Base-by-base conservation (phyloP, 2,113 vertebrate genomes). In the Aleadryas rufinucha region DNA sequence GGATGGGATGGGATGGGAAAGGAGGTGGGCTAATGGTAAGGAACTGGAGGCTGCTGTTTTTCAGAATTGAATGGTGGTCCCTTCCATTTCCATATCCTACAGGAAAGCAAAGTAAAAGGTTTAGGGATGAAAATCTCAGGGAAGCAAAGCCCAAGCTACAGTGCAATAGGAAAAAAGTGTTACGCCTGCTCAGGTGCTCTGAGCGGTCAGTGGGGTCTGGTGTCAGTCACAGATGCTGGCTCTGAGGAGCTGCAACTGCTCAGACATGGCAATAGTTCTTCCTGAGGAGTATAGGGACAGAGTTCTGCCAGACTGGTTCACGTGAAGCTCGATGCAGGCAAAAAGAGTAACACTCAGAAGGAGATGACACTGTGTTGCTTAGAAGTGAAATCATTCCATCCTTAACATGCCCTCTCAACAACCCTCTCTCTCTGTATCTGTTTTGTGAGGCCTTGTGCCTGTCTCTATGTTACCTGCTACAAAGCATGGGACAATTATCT, bases 401-500 rank as follows among this genome's bases (percentile, higher is more conserved):
- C 35, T 15, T 47, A 20, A 42, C 11, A 23, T 3, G 5, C 8
- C 10, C 31, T 0, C n/a, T n/a, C n/a, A n/a, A n/a, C n/a, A 1
- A 18, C 26, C n/a, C 7, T 77, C 11, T n/a, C 21, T 61, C 33
- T 57, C 56, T 10, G 0, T 4, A 7, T 8, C 17, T 68, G 6
- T 80, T 59, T 30, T 49, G 28, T 81, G 49, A 14, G 31, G 39
- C 52, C 42, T 87, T 21, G 31, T 1, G 6, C 21, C 33, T 77
- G 41, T 66, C 37, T 64, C 41, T 1, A 0, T 17, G 45, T 59
- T 50, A 19, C 14, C 18, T 83, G 52, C 42, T 84, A 9, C 5
- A 71, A 66, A 76, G 37, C 37, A 7, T 0, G 2, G 41, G 28
- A 63, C 11, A 47, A 6, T 76, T 60, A 85, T 1, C 30, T 79